Base-by-base conservation (phyloP, 2,797 vertebrate genomes). In the Darevskia mixta region DNA sequence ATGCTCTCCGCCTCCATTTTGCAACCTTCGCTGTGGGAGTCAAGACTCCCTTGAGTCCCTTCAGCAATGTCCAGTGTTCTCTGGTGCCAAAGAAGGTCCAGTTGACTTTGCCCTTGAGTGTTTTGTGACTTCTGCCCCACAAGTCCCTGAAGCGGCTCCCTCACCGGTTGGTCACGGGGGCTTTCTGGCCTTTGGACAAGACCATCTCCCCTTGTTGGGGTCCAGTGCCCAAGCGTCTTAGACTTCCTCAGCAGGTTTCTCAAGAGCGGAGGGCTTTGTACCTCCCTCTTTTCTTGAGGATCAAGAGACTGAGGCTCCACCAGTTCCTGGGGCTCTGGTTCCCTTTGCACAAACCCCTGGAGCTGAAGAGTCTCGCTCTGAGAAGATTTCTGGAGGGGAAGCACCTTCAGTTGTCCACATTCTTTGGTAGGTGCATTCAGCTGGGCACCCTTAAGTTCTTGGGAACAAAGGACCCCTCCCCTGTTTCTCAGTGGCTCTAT, bases 161-260 rank as follows among this genome's bases (percentile, higher is more conserved):
- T 45, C 66, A 38, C n/a, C 41, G 8, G n/a, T 5, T 49, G n/a
- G 18, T 61, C 35, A 18, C 15, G n/a, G 8, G 10, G 32, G 5
- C 18, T 66, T 76, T 81, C 78, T 64, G 35, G 49, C 7, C 29
- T 35, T 27, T n/a, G 43, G 25, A 41, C 49, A 18, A 64, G 66
- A 35, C 13, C 58, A 10, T 41, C 43, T 9, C 58, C 66, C 25
- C 83, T 89, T 23, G 18, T 41, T 11, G 0, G 43, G 13, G 1
- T 32, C 25, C 81, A 43, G 1, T 64, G n/a, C 15, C 58, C 78
- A 49, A 76, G 5, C 3, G 83, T 82, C 61, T 89, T 89, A 43
- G 83, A 58, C 27, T 85, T 89, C 71, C 11, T 81, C 55, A 86
- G 38, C 43, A 85, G 71, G 25, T 45, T 75, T 49, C 35, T 67